phyloP scores from a whole-genome alignment of 2,113 vertebrate species.

The Brienomyrus longianalis region DNA sequence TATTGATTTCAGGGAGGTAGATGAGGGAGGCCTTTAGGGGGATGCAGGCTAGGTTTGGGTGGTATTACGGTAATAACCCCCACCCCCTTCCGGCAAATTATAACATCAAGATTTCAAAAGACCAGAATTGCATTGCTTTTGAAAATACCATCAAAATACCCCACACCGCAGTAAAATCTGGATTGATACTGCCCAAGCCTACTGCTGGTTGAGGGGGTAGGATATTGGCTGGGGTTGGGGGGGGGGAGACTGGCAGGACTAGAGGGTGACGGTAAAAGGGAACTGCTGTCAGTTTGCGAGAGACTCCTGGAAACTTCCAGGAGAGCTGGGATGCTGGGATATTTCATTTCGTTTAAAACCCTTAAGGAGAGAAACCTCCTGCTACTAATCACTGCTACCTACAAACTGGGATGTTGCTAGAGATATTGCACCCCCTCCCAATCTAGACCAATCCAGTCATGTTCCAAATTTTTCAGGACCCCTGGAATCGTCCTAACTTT shows the following conservation, averaged over 20 bases:
- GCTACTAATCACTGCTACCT: background rate
- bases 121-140: background rate
- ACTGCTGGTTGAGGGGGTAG: background rate
- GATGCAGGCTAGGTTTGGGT: background rate
- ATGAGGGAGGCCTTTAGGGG: background rate
- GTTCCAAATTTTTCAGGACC: no score
- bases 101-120: background rate
- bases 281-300: no score
- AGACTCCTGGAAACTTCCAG: background rate
- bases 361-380: no score
- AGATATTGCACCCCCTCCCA: no score
- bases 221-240: background rate
- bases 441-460: no score
- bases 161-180: background rate
- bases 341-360: background rate
- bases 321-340: background rate
- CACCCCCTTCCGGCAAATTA: background rate
- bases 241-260: background rate
- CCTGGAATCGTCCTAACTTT: no score
- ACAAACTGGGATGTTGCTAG: background rate
- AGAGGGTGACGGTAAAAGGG: background rate
- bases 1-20: background rate
- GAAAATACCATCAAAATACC: background rate
- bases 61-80: background rate
- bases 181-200: background rate